Percentiles rank a stretch among this genome's conserved stretches.
phyloP scores from a whole-genome alignment of 2,888 invertebrate genomes.

The Polydrusus pterygomalis region DNA sequence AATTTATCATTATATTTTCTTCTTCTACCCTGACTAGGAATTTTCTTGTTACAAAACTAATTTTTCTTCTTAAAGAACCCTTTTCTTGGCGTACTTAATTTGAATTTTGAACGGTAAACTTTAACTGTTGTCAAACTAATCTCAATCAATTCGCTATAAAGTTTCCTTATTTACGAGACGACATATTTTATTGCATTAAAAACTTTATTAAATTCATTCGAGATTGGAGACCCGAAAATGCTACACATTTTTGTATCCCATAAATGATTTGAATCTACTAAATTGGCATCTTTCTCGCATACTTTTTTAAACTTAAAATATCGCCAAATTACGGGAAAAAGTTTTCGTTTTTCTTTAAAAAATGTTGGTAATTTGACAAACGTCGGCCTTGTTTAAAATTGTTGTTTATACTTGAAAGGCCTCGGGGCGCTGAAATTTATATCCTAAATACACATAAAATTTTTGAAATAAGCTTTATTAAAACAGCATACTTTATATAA shows the following conservation, averaged over 20 bases:
- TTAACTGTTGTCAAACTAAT: background rate
- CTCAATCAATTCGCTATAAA: background rate
- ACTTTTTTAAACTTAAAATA: conserved; percentile 12
- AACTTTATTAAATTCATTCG: background rate
- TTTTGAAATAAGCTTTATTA: too few relatives aligned
- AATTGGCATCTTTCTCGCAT: background rate
- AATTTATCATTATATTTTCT: too few relatives aligned
- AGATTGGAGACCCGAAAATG: background rate
- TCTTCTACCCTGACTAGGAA: background rate
- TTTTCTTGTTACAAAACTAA: background rate
- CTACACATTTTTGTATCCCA: background rate
- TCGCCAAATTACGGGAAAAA: conserved; percentile 2
- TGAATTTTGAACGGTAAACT: conserved; percentile 7
- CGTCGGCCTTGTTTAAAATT: background rate
- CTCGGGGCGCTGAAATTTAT: background rate
- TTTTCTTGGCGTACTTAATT: background rate
- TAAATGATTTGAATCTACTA: conserved; percentile 3
- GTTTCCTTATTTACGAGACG: conserved; percentile 9
- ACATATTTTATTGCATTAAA: conserved; percentile 11
- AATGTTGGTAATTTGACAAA: background rate
- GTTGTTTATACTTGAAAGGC: background rate
- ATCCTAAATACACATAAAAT: background rate
- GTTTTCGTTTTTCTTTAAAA: conserved; percentile 1
- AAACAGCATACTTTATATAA: too few relatives aligned
- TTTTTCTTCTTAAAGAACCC: background rate